Evolutionary conservation across 1,140 invertebrate genomes (phyloP), one percentile per base, ranked within the genome.

Genomic region (Papilio xuthus): DNA sequence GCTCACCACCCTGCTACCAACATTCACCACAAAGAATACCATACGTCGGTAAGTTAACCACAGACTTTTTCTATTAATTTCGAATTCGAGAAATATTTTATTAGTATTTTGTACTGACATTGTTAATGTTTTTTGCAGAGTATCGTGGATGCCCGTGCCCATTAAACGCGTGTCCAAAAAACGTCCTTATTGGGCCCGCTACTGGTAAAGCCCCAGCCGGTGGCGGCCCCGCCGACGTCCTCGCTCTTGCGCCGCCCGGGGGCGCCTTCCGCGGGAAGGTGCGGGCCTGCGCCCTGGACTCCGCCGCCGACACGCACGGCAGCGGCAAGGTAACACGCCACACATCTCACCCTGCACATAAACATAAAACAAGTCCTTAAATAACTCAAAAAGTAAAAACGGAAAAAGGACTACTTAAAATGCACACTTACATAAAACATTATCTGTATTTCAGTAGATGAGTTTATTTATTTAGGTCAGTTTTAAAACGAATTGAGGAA

Each of bases 161-260:
- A 94, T 96, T 97, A 95, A 97, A 97, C 95, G 96, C 97, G 95
- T 98, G 97, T 98, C 97, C 97, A 98, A 98, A 98, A 98, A 98
- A 98, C 97, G 97, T 97, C 96, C 97, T 96, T 98, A 97, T 97
- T 98, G 97, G 97, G 96, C 97, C 97, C 97, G 97, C 97, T 98
- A 97, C 97, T 97, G 97, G 97, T 97, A 96, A 96, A 91, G 92
- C 93, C 92, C 93, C 94, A 78, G 84, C 92, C 85, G 89, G 92
- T 94, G 90, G 91, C 88, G 94, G 94, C 92, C 93, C 94, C 80
- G 88, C 82, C 77, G 92, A 93, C 86, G 87, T 88, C 44, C 83
- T 86, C 86, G 94, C 90, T 44, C 85, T 88, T 37, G 89, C 88
- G 86, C 89, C 89, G 89, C 90, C 91, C 90, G 91, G 90, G 90